These are phyloP conservation scores for Halocynthia roretzi DNA, from an alignment of 23 tunicate species.

Conservation along the genomic window DNA sequence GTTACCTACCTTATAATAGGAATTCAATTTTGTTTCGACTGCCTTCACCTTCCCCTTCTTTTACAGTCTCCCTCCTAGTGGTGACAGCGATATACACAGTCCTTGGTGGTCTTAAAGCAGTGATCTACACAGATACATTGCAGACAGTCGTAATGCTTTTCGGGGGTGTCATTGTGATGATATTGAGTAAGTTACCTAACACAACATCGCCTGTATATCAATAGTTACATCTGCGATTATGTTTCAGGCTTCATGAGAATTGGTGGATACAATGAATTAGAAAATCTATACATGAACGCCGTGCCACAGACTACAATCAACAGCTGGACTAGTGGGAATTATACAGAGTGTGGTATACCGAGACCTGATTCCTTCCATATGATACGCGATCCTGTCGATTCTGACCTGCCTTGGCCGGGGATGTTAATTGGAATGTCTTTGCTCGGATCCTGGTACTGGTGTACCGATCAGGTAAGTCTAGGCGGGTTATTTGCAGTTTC, in stretches of 20 bases:
- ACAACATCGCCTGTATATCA: no score
- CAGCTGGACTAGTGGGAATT: conserved; percentile 30
- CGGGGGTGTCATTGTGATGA: conserved; percentile 73
- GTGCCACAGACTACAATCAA: conserved; percentile 47
- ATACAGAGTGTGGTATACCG: conserved; percentile 66
- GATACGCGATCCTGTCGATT: conserved; percentile 55
- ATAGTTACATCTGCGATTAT: no score
- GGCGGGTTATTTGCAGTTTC: neutral
- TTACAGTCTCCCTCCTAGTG: conserved; percentile 45
- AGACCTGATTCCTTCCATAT: conserved; percentile 67
- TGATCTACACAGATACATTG: conserved; percentile 83
- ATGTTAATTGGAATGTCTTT: conserved; percentile 71
- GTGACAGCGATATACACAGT: conserved; percentile 81
- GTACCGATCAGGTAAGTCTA: conserved; percentile 64
- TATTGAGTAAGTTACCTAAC: conserved; percentile 26
- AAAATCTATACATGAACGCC: conserved; percentile 59
- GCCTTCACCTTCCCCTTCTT: neutral
- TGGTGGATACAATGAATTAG: conserved; percentile 69
- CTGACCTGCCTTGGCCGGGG: conserved; percentile 91
- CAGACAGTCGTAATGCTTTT: conserved; percentile 83
- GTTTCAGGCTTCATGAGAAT: conserved; percentile 44
- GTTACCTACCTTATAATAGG: neutral
- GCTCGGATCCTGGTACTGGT: conserved; percentile 86
- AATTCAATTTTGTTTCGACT: neutral
- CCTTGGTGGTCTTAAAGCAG: conserved; percentile 81